Conservation (phyloP, 1,140 invertebrate species). For the Scaptodrosophila lebanonensis region DNA sequence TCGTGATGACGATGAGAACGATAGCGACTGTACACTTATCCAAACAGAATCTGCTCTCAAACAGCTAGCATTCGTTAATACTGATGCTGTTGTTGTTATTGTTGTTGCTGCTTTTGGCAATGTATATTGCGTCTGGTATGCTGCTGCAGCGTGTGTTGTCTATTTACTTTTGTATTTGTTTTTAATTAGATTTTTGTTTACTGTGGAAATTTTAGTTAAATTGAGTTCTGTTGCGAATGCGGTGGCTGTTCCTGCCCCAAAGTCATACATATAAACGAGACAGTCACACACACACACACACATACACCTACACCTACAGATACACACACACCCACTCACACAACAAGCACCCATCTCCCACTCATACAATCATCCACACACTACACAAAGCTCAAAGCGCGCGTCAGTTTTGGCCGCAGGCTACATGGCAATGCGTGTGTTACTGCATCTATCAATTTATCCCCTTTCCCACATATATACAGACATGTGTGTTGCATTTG, state of each 20-base stretch:
- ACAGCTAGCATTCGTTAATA: too few species aligned
- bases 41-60: constrained; percentile 28
- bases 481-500: constrained; percentile 27
- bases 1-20: neutral
- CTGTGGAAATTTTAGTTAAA: constrained; percentile 60
- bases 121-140: constrained; percentile 29
- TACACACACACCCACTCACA: constrained; percentile 2
- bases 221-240: constrained; percentile 41
- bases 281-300: constrained; percentile 1
- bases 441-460: neutral
- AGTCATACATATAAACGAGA: constrained; percentile 24
- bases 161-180: constrained; percentile 67
- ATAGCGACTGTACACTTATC: constrained; percentile 2
- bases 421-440: neutral
- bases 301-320: too few species aligned
- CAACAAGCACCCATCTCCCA: neutral
- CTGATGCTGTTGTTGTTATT: constrained; percentile 18
- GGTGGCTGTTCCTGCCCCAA: constrained; percentile 3
- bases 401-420: constrained; percentile 33
- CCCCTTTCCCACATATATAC: neutral
- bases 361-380: constrained; percentile 4
- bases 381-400: constrained; percentile 28
- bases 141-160: constrained; percentile 10
- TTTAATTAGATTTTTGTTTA: constrained; percentile 71
- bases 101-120: constrained; percentile 13